These are phyloP conservation scores for Agonopterix alstromeriana DNA, from an alignment of 2,888 invertebrate species.

Conservation along the genomic window DNA sequence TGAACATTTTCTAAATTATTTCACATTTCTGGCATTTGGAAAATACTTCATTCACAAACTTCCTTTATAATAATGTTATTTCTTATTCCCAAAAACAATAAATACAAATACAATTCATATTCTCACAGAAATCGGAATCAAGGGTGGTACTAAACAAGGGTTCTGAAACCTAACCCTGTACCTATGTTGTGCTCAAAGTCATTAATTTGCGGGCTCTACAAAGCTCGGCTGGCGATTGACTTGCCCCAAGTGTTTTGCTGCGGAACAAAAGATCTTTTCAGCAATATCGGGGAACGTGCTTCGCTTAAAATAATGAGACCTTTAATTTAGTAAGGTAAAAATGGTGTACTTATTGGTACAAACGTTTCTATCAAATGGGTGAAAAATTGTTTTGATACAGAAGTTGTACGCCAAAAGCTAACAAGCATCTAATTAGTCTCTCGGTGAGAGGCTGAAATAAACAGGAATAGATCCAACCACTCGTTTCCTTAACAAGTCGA, in stretches of 20 bases:
- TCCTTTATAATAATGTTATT: too few relatives aligned
- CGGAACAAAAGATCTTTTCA: slow-evolving; percentile 67
- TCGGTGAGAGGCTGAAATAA: too few relatives aligned
- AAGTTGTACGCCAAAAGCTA: too few relatives aligned
- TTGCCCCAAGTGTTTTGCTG: slow-evolving; percentile 60
- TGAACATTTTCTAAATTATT: too few relatives aligned
- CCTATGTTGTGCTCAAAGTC: slow-evolving; percentile 33
- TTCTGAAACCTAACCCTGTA: neutral
- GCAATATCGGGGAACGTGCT: slow-evolving; percentile 48
- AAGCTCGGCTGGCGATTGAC: slow-evolving; percentile 62
- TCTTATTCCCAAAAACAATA: too few relatives aligned
- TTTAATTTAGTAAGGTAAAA: slow-evolving; percentile 57
- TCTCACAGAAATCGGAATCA: neutral
- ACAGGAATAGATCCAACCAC: too few relatives aligned
- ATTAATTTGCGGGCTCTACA: slow-evolving; percentile 65
- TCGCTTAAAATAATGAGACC: slow-evolving; percentile 62
- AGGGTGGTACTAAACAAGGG: neutral
- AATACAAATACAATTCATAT: too few relatives aligned
- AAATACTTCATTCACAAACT: too few relatives aligned
- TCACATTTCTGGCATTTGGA: too few relatives aligned
- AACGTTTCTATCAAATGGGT: neutral
- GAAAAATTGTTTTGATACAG: too few relatives aligned
- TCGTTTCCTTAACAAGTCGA: too few relatives aligned
- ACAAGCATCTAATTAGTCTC: too few relatives aligned
- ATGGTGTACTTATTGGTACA: slow-evolving; percentile 8